Evolutionary conservation across 2,113 vertebrate species (phyloP).

Genomic region (Polypterus senegalus): DNA sequence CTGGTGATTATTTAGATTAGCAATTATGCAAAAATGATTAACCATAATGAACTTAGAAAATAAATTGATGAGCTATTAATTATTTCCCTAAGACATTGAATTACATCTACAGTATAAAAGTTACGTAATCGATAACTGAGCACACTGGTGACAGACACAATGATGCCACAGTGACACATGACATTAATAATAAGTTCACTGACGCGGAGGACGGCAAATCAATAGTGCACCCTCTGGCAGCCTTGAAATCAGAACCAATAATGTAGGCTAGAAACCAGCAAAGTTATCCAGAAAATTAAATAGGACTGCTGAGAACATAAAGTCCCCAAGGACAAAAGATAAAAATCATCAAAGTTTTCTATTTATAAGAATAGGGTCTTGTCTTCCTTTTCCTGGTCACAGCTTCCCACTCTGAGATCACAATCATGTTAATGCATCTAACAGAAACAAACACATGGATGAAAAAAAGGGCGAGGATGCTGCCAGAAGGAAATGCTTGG

Average conservation of each 20-base stretch:
- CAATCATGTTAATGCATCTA: constrained; percentile 43
- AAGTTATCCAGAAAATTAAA: not conserved
- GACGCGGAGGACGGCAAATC: not conserved
- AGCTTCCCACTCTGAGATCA: constrained; percentile 47
- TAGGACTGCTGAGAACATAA: not conserved
- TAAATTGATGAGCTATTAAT: no score
- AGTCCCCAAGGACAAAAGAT: not conserved
- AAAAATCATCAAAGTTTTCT: constrained; percentile 20
- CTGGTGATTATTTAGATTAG: no score
- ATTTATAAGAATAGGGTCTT: constrained; percentile 36
- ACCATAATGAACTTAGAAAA: no score
- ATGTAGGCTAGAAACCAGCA: not conserved
- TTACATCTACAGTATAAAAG: not conserved
- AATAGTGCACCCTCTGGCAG: not conserved
- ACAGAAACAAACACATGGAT: constrained; percentile 42
- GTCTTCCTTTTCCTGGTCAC: constrained; percentile 47
- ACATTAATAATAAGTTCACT: not conserved
- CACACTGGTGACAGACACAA: constrained; percentile 1
- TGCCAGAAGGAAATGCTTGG: constrained; percentile 42
- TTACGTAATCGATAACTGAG: not conserved
- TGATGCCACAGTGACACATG: not conserved
- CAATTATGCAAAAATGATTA: no score
- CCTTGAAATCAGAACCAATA: not conserved
- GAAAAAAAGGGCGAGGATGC: constrained; percentile 44
- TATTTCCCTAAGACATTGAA: no score